These are phyloP conservation scores for Drosophila anomalipes DNA, from an alignment of 2,888 invertebrate genomes.

Conservation along the genomic window DNA sequence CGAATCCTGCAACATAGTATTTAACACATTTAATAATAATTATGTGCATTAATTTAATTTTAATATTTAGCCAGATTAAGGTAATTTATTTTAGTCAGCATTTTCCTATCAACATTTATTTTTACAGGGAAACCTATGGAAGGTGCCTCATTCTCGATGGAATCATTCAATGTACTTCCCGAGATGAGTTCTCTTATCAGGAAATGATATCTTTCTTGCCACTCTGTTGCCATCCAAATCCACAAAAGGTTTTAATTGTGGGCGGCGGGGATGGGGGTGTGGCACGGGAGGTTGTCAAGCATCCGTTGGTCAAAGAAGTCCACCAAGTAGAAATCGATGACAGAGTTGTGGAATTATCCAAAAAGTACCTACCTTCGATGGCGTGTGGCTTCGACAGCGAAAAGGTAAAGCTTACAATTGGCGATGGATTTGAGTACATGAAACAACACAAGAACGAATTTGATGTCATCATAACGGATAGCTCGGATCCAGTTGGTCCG, in stretches of 20 bases:
- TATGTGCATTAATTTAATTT: not conserved
- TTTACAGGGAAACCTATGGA: slow-evolving; percentile 87
- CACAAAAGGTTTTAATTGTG: slow-evolving; percentile 96
- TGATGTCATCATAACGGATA: slow-evolving; percentile 99
- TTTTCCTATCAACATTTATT: not conserved
- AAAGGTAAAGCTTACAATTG: slow-evolving; percentile 93
- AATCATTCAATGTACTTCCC: slow-evolving; percentile 97
- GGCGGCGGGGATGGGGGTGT: slow-evolving; percentile 99
- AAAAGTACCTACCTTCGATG: slow-evolving; percentile 96
- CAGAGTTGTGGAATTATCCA: slow-evolving; percentile 95
- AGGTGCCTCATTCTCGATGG: slow-evolving; percentile 96
- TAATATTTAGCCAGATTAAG: not conserved
- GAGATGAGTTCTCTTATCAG: slow-evolving; percentile 98
- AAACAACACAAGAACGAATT: slow-evolving; percentile 93
- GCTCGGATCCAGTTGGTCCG: slow-evolving; percentile 97
- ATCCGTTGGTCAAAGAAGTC: slow-evolving; percentile 94
- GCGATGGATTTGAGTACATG: slow-evolving; percentile 98
- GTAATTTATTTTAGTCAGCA: not conserved
- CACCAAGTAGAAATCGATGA: slow-evolving; percentile 98
- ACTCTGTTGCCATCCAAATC: slow-evolving; percentile 95
- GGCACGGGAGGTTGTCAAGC: slow-evolving; percentile 97
- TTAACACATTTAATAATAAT: not conserved
- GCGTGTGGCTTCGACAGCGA: slow-evolving; percentile 93
- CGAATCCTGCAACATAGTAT: not conserved
- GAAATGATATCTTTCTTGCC: slow-evolving; percentile 99